Base-by-base conservation (phyloP, 2,797 vertebrate species). In the Pangasius djambal region DNA sequence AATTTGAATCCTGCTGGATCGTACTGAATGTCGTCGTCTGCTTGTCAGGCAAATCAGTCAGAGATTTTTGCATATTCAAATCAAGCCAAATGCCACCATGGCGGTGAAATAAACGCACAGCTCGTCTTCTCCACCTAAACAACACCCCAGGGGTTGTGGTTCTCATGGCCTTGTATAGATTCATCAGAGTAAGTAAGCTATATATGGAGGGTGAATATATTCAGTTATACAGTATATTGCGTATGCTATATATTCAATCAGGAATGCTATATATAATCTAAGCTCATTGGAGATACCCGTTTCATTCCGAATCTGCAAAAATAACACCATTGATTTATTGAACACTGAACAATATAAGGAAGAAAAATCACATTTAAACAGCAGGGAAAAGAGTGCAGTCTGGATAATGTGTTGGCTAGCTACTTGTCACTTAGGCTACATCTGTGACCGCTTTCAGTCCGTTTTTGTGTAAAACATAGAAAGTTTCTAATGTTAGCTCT, bases 41-140 rank as follows among this genome's bases (percentile, higher is more conserved):
- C 75, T 67, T 87, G 69, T 72, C 74, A 90, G 88, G 90, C 90
- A 90, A 89, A 90, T 74, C 88, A 90, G 85, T 50, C 70, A 57
- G 85, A 81, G 34, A 89, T 88, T 95, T 44, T 92, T 94, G 91
- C 95, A 94, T 95, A 95, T 94, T 94, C 93, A 94, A 95, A 93
- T 89, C 87, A 89, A 91, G 89, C 91, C 89, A 88, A 65, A 85
- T 89, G 91, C 63, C 89, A 82, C 87, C 81, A 92, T 90, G 89
- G 86, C 89, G 93, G 83, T 87, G 87, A 59, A 86, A 40, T 55
- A 18, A 86, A 57, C 18, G 34, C 37, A 75, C 22, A n/a, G 31
- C 65, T 69, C 48, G 22, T 67, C 5, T 50, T 67, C 63, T 20
- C 25, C 28, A 20, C 61, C n/a, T 55, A 52, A 34, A 65, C 59